These are phyloP conservation scores for Chironomus striatipennis DNA, from an alignment of 1,140 invertebrate species.

Conservation along the genomic window DNA sequence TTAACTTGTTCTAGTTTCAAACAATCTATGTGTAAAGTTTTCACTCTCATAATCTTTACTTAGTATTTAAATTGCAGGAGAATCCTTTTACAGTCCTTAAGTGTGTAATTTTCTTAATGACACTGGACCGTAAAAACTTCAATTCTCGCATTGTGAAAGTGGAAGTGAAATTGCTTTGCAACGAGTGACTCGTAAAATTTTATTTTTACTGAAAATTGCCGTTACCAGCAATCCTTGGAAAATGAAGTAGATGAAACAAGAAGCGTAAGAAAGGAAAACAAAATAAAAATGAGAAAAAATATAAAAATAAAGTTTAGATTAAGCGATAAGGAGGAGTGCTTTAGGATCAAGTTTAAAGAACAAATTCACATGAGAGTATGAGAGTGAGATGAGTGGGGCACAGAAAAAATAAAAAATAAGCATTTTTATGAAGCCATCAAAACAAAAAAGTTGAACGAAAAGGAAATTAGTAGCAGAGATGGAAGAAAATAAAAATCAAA, in stretches of 20 bases:
- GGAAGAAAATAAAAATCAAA: neutral
- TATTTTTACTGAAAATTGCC: conserved; percentile 3
- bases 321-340: too few species aligned
- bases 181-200: conserved; percentile 7
- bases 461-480: too few species aligned
- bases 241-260: neutral
- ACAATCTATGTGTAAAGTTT: neutral
- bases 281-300: too few species aligned
- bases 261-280: neutral
- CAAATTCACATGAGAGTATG: too few species aligned
- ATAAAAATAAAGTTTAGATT: too few species aligned
- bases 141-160: neutral
- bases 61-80: conserved; percentile 4
- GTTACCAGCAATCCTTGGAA: neutral
- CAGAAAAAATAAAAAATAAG: too few species aligned
- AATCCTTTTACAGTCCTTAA: conserved; percentile 1
- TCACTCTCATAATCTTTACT: neutral
- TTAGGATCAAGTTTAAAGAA: too few species aligned
- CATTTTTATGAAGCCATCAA: too few species aligned
- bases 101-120: conserved; percentile 8
- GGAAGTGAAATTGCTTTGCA: conserved; percentile 1
- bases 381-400: too few species aligned
- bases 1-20: neutral
- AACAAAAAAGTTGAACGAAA: too few species aligned
- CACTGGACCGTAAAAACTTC: conserved; percentile 9